These are phyloP conservation scores for Semicossyphus pulcher DNA, from an alignment of 2,113 vertebrate genomes.

Conservation along the genomic window DNA sequence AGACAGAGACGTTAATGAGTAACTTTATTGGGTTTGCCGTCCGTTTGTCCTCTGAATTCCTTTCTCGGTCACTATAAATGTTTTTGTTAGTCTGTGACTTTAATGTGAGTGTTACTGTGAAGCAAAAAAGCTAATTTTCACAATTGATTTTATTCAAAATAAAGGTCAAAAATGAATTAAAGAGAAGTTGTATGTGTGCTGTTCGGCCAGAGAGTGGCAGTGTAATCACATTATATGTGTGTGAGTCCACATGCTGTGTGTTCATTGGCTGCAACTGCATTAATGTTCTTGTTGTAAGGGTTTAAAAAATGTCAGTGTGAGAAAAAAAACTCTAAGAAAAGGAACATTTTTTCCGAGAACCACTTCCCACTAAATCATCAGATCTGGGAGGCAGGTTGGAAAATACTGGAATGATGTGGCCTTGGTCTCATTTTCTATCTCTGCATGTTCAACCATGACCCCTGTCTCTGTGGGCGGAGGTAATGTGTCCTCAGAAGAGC, in stretches of 20 bases:
- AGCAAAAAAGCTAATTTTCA: not conserved
- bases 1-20: conserved; percentile 76
- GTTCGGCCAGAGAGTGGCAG: conserved; percentile 52
- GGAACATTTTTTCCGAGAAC: not conserved
- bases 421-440: not conserved
- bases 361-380: not conserved
- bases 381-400: not conserved
- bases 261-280: too few species aligned
- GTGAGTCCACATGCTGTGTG: not conserved
- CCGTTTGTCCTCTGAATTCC: not conserved
- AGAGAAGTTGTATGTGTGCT: conserved; percentile 42
- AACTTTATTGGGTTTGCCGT: conserved; percentile 50
- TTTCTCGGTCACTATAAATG: not conserved
- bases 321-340: too few species aligned
- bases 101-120: not conserved
- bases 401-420: not conserved
- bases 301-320: too few species aligned
- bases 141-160: not conserved
- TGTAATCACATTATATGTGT: conserved; percentile 14
- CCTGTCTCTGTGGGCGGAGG: not conserved
- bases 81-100: not conserved
- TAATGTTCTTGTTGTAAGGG: too few species aligned
- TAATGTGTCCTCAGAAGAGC: not conserved
- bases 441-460: not conserved
- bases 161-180: not conserved